These are phyloP conservation scores for Rhinophrynus dorsalis DNA, from an alignment of 2,797 vertebrate genomes.

Conservation along the genomic window DNA sequence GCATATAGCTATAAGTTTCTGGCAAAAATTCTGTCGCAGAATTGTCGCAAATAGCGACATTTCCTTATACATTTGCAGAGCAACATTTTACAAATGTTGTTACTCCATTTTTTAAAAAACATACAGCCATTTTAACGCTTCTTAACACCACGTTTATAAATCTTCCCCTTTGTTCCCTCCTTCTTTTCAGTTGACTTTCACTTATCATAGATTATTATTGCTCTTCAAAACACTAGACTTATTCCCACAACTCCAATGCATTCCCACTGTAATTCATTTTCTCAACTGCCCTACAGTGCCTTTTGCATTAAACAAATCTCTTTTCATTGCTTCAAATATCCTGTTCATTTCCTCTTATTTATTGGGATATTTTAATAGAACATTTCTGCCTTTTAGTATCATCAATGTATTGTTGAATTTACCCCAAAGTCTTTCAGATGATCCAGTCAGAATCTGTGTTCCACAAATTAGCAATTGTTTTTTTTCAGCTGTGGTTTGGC, in stretches of 20 bases:
- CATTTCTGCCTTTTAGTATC: constrained; percentile 11
- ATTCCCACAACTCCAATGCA: constrained; percentile 24
- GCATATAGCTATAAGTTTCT: too few relatives aligned
- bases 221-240: constrained; percentile 1
- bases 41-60: too few relatives aligned
- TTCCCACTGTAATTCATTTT: constrained; percentile 15
- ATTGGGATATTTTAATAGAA: constrained; percentile 36
- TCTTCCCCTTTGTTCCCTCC: too few relatives aligned
- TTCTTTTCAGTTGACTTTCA: too few relatives aligned
- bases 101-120: too few relatives aligned
- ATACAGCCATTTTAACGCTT: too few relatives aligned
- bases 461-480: neutral
- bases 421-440: constrained; percentile 11
- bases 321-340: constrained; percentile 35
- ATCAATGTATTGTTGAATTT: constrained; percentile 26
- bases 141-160: too few relatives aligned
- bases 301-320: constrained; percentile 34
- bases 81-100: too few relatives aligned
- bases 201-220: constrained; percentile 25
- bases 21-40: too few relatives aligned
- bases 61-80: too few relatives aligned
- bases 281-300: constrained; percentile 25
- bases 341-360: constrained; percentile 45
- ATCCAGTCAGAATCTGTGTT: neutral
- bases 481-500: too few relatives aligned